A percentile compares a stretch with the other conserved stretches of the same genome.
These are phyloP conservation scores for Sialis fuliginosa DNA, from an alignment of 2,888 invertebrate species.

Conservation along the genomic window DNA sequence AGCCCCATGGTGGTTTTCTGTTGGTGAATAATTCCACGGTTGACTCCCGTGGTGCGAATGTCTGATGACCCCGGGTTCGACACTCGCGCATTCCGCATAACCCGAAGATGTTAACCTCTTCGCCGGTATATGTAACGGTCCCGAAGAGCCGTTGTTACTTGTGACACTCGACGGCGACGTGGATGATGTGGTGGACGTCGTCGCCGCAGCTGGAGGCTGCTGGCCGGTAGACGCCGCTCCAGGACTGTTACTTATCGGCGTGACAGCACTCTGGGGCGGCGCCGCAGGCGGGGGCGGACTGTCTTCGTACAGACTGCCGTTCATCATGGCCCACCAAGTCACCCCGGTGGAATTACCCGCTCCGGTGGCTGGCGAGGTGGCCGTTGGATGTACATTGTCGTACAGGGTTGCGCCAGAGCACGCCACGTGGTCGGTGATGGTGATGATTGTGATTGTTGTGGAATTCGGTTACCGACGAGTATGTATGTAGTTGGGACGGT, in stretches of 20 bases:
- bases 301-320: slow-evolving; percentile 64
- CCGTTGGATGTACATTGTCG: slow-evolving; percentile 60
- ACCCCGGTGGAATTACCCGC: slow-evolving; percentile 70
- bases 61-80: slow-evolving; percentile 54
- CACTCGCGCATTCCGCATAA: slow-evolving; percentile 32
- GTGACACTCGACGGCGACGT: slow-evolving; percentile 39
- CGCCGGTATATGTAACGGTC: slow-evolving; percentile 77
- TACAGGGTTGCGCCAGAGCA: slow-evolving; percentile 67
- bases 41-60: slow-evolving; percentile 44
- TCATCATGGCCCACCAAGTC: slow-evolving; percentile 75
- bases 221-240: slow-evolving; percentile 22
- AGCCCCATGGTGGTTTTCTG: slow-evolving; percentile 32
- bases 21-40: slow-evolving; percentile 57
- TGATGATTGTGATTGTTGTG: slow-evolving; percentile 36
- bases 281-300: slow-evolving; percentile 31
- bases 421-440: slow-evolving; percentile 58
- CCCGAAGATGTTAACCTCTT: slow-evolving; percentile 44
- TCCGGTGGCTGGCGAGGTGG: slow-evolving; percentile 61
- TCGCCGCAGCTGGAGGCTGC: slow-evolving; percentile 34
- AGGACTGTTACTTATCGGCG: slow-evolving; percentile 21
- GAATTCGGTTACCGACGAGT: slow-evolving; percentile 12
- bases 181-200: slow-evolving; percentile 48
- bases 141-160: slow-evolving; percentile 44
- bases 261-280: slow-evolving; percentile 23
- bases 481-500: not conserved